Conservation (phyloP, 2,797 vertebrate genomes). For the Bradypodion ventrale region DNA sequence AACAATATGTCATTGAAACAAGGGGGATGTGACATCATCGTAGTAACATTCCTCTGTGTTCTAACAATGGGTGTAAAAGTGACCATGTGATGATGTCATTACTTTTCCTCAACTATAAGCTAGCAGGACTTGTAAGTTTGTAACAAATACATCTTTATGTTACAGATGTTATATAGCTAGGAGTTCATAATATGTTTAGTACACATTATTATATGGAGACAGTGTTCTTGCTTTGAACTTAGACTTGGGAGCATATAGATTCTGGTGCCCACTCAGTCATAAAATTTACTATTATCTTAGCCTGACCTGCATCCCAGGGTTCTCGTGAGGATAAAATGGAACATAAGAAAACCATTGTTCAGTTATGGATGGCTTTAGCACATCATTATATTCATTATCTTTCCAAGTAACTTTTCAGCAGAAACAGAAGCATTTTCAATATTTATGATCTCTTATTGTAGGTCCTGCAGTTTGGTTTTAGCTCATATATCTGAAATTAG, state of each 20-base stretch:
- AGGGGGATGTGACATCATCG: background rate
- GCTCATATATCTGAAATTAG: background rate
- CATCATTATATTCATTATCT: too few relatives aligned
- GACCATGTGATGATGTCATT: background rate
- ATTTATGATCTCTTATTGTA: background rate
- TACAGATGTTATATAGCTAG: background rate
- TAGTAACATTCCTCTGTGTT: background rate
- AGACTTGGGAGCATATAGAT: too few relatives aligned
- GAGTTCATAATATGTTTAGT: background rate
- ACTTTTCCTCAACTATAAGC: background rate
- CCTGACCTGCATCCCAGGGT: too few relatives aligned
- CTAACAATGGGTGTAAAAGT: background rate
- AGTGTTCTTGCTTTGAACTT: too few relatives aligned
- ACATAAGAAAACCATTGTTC: too few relatives aligned
- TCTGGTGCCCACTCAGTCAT: too few relatives aligned
- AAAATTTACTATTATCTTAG: too few relatives aligned
- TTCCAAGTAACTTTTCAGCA: too few relatives aligned
- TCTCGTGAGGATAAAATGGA: too few relatives aligned
- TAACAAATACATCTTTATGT: background rate
- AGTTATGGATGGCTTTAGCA: too few relatives aligned
- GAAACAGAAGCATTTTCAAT: background rate
- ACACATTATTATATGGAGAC: background rate
- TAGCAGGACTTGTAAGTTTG: background rate
- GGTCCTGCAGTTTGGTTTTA: background rate
- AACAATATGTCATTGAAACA: background rate